Evolutionary conservation across 2,113 vertebrate genomes (phyloP).

Genomic region (Xerus inauris): DNA sequence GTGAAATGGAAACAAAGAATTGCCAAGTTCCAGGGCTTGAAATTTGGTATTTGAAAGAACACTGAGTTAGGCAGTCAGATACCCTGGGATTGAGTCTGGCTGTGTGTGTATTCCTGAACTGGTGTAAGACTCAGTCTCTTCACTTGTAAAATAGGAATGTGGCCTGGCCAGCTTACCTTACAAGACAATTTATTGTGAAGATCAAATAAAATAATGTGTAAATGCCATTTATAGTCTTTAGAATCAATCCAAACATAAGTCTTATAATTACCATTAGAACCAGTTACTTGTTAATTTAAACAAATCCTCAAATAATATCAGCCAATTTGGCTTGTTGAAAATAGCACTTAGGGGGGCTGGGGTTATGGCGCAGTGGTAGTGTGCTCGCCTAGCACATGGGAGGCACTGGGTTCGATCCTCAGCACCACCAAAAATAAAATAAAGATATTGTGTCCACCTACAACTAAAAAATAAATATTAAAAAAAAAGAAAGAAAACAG

Average conservation of each 20-base stretch:
- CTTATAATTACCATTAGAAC: neutral
- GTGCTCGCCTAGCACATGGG: no score
- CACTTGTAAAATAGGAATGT: neutral
- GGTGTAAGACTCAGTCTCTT: neutral
- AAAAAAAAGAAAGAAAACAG: no score
- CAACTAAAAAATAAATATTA: no score
- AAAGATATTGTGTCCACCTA: no score
- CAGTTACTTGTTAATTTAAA: slow-evolving; percentile 20
- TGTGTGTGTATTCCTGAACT: neutral
- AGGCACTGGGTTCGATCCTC: no score
- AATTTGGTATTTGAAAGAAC: neutral
- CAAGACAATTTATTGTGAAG: neutral
- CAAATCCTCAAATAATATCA: neutral
- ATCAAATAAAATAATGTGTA: neutral
- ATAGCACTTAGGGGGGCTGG: neutral
- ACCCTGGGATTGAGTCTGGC: neutral
- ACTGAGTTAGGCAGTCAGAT: neutral
- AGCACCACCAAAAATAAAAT: no score
- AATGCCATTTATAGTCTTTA: slow-evolving; percentile 15
- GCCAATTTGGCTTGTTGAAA: neutral
- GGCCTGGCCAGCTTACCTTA: neutral
- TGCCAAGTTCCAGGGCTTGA: neutral
- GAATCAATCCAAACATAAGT: slow-evolving; percentile 2
- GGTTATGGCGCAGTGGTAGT: no score
- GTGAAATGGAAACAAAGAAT: slow-evolving; percentile 1